Conservation (phyloP, 2,888 invertebrate genomes). For the Hirtodrosophila alboralis region DNA sequence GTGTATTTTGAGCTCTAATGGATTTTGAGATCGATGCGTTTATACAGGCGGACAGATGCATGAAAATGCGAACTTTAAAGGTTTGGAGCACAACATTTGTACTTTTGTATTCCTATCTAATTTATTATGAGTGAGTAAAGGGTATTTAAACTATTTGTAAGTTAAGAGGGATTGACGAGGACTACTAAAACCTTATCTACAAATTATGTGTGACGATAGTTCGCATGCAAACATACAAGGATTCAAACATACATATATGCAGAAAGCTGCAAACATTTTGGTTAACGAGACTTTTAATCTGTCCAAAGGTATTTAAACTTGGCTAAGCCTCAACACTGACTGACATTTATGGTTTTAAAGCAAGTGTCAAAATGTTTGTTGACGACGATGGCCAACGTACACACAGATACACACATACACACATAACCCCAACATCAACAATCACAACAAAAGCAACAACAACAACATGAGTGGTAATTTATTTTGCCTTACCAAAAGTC, state of each 20-base stretch:
- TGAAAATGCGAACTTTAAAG: too few species aligned
- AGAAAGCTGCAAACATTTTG: slow-evolving; percentile 65
- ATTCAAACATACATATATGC: slow-evolving; percentile 9
- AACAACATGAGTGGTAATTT: slow-evolving; percentile 74
- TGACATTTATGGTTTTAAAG: slow-evolving; percentile 82
- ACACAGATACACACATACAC: slow-evolving; percentile 1
- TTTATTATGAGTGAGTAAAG: not conserved
- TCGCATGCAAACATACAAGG: slow-evolving; percentile 1
- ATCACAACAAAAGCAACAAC: slow-evolving; percentile 18
- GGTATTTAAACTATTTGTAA: slow-evolving; percentile 1
- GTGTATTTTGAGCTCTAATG: too few species aligned
- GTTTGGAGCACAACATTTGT: too few species aligned
- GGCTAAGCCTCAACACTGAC: slow-evolving; percentile 81
- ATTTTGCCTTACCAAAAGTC: slow-evolving; percentile 68
- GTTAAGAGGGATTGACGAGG: not conserved
- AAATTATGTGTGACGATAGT: slow-evolving; percentile 51
- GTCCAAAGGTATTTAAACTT: slow-evolving; percentile 83
- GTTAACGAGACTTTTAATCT: slow-evolving; percentile 82
- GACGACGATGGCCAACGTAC: slow-evolving; percentile 53
- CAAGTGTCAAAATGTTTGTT: slow-evolving; percentile 82
- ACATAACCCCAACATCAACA: slow-evolving; percentile 18
- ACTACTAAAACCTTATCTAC: slow-evolving; percentile 27
- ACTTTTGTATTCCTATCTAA: too few species aligned
- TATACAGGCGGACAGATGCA: too few species aligned
- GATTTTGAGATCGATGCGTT: too few species aligned